Percentiles rank a stretch among this genome's conserved stretches.
Evolutionary conservation across 2,888 invertebrate genomes (phyloP).

Genomic region (Microctonus aethiopoides): DNA sequence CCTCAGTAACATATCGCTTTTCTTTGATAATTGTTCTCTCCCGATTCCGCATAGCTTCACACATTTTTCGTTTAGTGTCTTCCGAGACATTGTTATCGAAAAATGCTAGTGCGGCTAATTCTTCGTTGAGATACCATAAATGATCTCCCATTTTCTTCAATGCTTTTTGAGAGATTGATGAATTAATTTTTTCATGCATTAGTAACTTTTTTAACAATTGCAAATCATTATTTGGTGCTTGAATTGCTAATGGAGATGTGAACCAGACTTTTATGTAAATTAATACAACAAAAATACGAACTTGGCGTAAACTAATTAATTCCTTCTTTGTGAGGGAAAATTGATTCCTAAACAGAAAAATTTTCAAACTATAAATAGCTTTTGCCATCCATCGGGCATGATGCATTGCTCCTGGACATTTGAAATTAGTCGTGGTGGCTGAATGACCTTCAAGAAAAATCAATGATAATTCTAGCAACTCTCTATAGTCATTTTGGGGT

Average conservation of each 20-base stretch:
- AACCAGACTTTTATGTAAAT: slow-evolving; percentile 46
- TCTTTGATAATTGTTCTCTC: background rate
- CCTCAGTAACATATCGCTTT: background rate
- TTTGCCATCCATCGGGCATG: slow-evolving; percentile 52
- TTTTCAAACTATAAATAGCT: slow-evolving; percentile 38
- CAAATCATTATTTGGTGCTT: slow-evolving; percentile 44
- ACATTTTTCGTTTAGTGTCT: background rate
- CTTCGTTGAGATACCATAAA: slow-evolving; percentile 34
- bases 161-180: slow-evolving; percentile 14
- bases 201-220: slow-evolving; percentile 30
- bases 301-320: slow-evolving; percentile 34
- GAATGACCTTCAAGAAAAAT: slow-evolving; percentile 46
- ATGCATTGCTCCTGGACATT: slow-evolving; percentile 45
- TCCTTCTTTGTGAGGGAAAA: slow-evolving; percentile 41
- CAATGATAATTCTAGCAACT: slow-evolving; percentile 42
- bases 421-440: slow-evolving; percentile 23
- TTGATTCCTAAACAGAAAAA: slow-evolving; percentile 44
- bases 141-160: slow-evolving; percentile 22
- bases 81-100: slow-evolving; percentile 15
- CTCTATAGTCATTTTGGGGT: slow-evolving; percentile 46
- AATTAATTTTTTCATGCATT: slow-evolving; percentile 18
- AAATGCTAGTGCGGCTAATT: slow-evolving; percentile 27
- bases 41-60: background rate
- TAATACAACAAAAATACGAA: slow-evolving; percentile 44
- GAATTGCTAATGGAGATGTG: slow-evolving; percentile 33